phyloP scores from a whole-genome alignment of 2,888 invertebrate species.

The Tenthredo amoena region DNA sequence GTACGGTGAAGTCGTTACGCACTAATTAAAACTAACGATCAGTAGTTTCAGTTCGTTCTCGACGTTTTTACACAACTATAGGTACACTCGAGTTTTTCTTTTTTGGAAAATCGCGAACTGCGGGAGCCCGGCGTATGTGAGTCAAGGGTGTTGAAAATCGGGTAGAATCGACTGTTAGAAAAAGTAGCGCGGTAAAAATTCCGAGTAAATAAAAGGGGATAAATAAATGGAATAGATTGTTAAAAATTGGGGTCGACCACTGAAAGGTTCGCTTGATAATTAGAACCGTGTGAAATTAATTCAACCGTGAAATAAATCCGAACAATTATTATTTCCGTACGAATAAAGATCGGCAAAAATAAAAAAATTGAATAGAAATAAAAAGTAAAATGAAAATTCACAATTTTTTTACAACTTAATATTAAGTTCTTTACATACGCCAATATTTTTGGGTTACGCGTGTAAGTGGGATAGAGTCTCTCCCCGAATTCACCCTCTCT shows the following conservation, averaged over 20 bases:
- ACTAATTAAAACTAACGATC: slow-evolving; percentile 45
- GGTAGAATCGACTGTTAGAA: background rate
- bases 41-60: background rate
- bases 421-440: background rate
- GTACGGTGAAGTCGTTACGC: slow-evolving; percentile 1
- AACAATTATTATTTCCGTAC: background rate
- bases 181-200: background rate
- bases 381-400: too few relatives aligned
- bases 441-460: background rate
- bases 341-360: background rate
- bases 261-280: background rate
- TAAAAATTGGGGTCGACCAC: background rate
- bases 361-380: too few relatives aligned
- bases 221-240: background rate
- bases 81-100: background rate
- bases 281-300: background rate
- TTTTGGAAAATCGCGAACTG: background rate
- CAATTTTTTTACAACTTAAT: too few relatives aligned
- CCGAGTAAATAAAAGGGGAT: background rate
- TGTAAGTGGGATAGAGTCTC: background rate
- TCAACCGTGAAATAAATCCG: background rate
- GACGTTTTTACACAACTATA: background rate
- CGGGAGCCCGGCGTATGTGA: background rate
- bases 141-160: background rate
- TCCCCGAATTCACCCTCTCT: background rate